These are phyloP conservation scores for Anniella stebbinsi DNA, from an alignment of 2,797 vertebrate species.

Conservation along the genomic window DNA sequence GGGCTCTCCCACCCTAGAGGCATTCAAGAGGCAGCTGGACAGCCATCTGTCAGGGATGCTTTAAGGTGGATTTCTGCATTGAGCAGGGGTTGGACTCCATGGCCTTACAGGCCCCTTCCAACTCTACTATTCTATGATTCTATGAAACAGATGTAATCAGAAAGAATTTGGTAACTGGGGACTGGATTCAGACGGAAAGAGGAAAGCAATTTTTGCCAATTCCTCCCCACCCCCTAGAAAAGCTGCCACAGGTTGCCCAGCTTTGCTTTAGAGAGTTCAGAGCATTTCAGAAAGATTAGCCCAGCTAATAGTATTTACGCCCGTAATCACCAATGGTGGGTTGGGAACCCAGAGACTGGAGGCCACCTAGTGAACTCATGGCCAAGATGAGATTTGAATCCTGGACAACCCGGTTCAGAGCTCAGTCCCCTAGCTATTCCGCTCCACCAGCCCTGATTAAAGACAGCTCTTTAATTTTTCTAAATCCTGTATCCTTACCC, in stretches of 20 bases:
- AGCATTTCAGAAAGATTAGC: neutral
- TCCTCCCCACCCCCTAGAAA: too few species aligned
- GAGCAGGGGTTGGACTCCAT: too few species aligned
- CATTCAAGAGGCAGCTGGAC: too few species aligned
- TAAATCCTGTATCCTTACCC: neutral
- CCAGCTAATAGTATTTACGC: too few species aligned
- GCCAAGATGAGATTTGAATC: neutral
- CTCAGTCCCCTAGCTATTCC: too few species aligned
- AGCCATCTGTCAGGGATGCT: too few species aligned
- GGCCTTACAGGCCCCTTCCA: too few species aligned
- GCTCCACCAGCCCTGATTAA: neutral
- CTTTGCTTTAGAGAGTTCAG: neutral
- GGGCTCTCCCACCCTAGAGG: too few species aligned
- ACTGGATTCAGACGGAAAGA: neutral
- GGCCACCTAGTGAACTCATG: neutral
- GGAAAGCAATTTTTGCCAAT: too few species aligned
- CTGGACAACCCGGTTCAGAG: neutral
- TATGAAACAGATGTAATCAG: neutral
- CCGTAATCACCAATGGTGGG: neutral
- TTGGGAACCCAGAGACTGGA: neutral
- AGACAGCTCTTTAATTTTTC: neutral
- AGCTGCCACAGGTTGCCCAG: too few species aligned
- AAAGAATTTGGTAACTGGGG: neutral
- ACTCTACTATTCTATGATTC: too few species aligned
- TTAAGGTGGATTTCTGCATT: too few species aligned